Conservation (phyloP, 2,888 invertebrate species). For the Pollenia amentaria region DNA sequence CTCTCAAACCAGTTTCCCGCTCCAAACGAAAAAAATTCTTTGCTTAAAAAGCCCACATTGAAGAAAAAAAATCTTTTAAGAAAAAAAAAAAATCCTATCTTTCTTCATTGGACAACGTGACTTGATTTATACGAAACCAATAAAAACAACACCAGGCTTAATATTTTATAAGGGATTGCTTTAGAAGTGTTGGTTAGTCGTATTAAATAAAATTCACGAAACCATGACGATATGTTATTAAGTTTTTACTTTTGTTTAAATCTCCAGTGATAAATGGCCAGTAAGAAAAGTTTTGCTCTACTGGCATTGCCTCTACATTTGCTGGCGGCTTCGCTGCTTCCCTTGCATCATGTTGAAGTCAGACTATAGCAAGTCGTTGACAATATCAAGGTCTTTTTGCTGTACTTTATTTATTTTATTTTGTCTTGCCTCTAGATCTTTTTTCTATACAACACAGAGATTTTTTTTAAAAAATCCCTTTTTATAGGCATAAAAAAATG, state of each 20-base stretch:
- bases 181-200: neutral
- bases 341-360: constrained; percentile 6
- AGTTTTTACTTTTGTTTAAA: constrained; percentile 65
- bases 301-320: constrained; percentile 22
- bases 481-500: constrained; percentile 25
- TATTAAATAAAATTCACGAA: constrained; percentile 66
- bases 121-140: constrained; percentile 73
- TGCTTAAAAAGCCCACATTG: constrained; percentile 27
- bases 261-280: constrained; percentile 58
- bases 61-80: neutral
- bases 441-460: constrained; percentile 2
- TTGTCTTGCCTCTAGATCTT: constrained; percentile 37
- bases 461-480: constrained; percentile 49
- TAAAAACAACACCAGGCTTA: constrained; percentile 59
- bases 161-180: constrained; percentile 33
- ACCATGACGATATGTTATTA: constrained; percentile 68
- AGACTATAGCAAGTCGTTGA: constrained; percentile 73
- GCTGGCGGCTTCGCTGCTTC: constrained; percentile 24
- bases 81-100: neutral
- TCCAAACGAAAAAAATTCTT: constrained; percentile 29
- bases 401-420: neutral
- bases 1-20: constrained; percentile 57
- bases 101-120: constrained; percentile 63
- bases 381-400: constrained; percentile 75
- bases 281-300: constrained; percentile 6